Evolutionary conservation across 2,888 invertebrate genomes (phyloP).

Genomic region (Andrena bucephala): DNA sequence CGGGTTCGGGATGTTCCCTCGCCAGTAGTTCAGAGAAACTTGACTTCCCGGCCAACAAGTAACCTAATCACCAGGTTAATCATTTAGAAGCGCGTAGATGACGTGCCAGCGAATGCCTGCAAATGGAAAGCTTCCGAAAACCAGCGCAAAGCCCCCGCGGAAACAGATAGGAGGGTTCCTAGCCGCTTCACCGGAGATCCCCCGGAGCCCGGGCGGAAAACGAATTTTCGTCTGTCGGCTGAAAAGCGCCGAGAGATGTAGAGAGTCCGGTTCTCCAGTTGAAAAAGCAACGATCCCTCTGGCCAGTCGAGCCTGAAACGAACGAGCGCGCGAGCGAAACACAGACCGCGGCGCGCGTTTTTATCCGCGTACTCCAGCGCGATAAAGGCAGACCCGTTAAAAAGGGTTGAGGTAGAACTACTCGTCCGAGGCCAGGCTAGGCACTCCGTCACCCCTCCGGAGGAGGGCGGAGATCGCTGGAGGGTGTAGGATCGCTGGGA

Average conservation of each 20-base stretch:
- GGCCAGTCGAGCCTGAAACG: background rate
- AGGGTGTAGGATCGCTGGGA: background rate
- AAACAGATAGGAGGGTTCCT: too few relatives aligned
- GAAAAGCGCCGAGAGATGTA: background rate
- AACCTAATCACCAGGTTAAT: background rate
- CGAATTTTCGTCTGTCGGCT: constrained; percentile 12
- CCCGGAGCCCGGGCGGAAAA: background rate
- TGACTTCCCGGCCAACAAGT: background rate
- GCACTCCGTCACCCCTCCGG: constrained; percentile 21
- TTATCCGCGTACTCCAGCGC: constrained; percentile 9
- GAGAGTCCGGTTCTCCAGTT: background rate
- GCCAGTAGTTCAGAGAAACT: too few relatives aligned
- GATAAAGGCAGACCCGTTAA: constrained; percentile 19
- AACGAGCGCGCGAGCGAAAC: constrained; percentile 2
- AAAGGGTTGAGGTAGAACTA: constrained; percentile 32
- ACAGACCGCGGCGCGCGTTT: constrained; percentile 4
- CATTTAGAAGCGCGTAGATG: background rate
- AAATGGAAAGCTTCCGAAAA: background rate
- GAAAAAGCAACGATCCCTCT: constrained; percentile 10
- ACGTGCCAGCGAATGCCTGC: background rate
- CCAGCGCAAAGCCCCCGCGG: background rate
- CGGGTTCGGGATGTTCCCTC: too few relatives aligned
- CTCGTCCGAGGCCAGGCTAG: constrained; percentile 28
- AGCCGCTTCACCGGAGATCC: background rate
- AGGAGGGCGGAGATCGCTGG: background rate